Conservation (phyloP, 2,113 vertebrate genomes). For the Engystomops pustulosus region DNA sequence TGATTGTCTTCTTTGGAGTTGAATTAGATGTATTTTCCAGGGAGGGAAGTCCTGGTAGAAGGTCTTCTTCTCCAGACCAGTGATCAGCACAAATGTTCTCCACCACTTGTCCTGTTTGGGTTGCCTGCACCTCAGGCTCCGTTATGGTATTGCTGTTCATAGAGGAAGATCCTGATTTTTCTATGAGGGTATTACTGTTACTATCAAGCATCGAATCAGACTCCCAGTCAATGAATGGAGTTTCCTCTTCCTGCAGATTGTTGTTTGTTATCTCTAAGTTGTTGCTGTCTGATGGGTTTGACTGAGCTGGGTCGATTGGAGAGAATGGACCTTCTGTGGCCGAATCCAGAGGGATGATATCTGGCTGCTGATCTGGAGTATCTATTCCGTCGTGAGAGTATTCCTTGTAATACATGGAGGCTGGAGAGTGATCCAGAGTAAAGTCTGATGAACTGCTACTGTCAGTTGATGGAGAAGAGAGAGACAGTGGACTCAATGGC, state of each 20-base stretch:
- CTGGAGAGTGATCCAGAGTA: constrained; percentile 84
- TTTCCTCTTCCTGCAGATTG: background rate
- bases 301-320: background rate
- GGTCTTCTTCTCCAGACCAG: background rate
- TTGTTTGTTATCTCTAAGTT: background rate
- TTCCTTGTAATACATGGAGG: constrained; percentile 76
- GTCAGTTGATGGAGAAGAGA: constrained; percentile 87
- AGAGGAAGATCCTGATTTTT: accelerated
- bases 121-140: constrained; percentile 29
- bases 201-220: constrained; percentile 64
- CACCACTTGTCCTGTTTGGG: background rate
- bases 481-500: constrained; percentile 75
- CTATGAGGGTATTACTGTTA: constrained; percentile 70
- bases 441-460: constrained; percentile 94
- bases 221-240: background rate
- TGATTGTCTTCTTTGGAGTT: constrained; percentile 69
- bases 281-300: background rate
- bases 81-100: constrained; percentile 21
- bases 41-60: background rate
- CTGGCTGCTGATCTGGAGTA: constrained; percentile 63
- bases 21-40: constrained; percentile 58
- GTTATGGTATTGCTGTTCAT: constrained; percentile 58
- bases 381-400: constrained; percentile 69
- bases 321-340: background rate
- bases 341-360: constrained; percentile 59